Evolutionary conservation across 2,113 vertebrate species (phyloP).

Genomic region (Gracilinanus agilis): DNA sequence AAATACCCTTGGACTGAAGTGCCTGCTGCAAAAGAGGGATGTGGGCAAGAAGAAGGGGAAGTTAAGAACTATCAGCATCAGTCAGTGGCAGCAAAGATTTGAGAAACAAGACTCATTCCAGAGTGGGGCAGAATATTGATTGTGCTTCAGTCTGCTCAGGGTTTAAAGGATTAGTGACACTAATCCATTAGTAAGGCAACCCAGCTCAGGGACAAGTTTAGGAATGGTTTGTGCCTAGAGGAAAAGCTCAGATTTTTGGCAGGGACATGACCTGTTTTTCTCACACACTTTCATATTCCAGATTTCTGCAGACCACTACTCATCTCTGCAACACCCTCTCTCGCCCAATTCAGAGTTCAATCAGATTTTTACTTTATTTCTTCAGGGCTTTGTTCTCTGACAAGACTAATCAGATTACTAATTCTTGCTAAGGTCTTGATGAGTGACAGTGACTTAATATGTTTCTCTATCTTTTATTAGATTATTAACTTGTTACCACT

Average conservation of each 20-base stretch:
- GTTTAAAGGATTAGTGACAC: not conserved
- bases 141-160: not conserved
- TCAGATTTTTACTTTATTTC: not conserved
- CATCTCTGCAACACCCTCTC: not conserved
- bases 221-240: not conserved
- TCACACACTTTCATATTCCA: not conserved
- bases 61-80: not conserved
- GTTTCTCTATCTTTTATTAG: not conserved
- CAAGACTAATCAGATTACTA: not conserved
- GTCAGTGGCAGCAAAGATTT: not conserved
- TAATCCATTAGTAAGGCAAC: not conserved
- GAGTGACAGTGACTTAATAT: slow-evolving; percentile 33
- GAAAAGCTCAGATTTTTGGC: not conserved
- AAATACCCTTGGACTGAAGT: not conserved
- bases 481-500: not conserved
- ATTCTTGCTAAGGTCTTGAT: slow-evolving; percentile 32
- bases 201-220: not conserved
- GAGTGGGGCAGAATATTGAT: not conserved
- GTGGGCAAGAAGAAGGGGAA: not conserved
- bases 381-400: not conserved
- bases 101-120: not conserved
- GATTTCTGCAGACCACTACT: not conserved
- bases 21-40: not conserved
- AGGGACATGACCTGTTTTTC: slow-evolving; percentile 4
- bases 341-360: not conserved